Evolutionary conservation across 2,797 vertebrate species (phyloP).

Genomic region (Hippopotamyrus pictus): DNA sequence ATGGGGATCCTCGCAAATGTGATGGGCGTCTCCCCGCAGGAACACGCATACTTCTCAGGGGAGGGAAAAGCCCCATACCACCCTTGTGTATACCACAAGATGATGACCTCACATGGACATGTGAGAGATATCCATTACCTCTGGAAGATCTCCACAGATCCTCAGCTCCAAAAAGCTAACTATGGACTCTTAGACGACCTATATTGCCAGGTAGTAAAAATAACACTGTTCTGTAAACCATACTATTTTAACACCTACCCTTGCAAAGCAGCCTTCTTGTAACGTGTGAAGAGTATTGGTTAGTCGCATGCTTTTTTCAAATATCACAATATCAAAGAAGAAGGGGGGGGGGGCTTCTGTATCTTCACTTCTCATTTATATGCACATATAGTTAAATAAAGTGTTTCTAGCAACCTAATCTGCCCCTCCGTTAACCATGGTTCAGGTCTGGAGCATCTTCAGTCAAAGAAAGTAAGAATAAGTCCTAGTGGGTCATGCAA

Average conservation of each 20-base stretch:
- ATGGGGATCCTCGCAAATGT: conserved; percentile 91
- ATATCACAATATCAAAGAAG: background rate
- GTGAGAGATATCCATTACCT: conserved; percentile 72
- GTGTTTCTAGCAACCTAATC: background rate
- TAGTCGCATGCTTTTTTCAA: background rate
- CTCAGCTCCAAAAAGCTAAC: conserved; percentile 61
- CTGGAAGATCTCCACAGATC: conserved; percentile 76
- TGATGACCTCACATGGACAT: conserved; percentile 95
- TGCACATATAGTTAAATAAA: background rate
- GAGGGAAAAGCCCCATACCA: conserved; percentile 85
- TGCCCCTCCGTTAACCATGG: background rate
- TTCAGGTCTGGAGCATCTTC: background rate
- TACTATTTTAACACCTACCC: conserved; percentile 68
- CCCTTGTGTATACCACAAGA: conserved; percentile 83
- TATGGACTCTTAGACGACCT: conserved; percentile 67
- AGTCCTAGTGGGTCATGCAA: background rate
- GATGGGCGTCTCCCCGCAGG: conserved; percentile 74
- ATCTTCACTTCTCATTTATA: background rate
- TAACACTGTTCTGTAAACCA: conserved; percentile 75
- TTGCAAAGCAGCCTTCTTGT: conserved; percentile 82
- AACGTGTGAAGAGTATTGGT: conserved; percentile 27
- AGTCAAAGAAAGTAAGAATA: background rate
- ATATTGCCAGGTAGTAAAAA: conserved; percentile 77
- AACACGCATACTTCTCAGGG: conserved; percentile 83
- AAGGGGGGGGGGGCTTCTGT: background rate